Conservation (phyloP, 2,888 invertebrate species). For the Scrobipalpa costella region DNA sequence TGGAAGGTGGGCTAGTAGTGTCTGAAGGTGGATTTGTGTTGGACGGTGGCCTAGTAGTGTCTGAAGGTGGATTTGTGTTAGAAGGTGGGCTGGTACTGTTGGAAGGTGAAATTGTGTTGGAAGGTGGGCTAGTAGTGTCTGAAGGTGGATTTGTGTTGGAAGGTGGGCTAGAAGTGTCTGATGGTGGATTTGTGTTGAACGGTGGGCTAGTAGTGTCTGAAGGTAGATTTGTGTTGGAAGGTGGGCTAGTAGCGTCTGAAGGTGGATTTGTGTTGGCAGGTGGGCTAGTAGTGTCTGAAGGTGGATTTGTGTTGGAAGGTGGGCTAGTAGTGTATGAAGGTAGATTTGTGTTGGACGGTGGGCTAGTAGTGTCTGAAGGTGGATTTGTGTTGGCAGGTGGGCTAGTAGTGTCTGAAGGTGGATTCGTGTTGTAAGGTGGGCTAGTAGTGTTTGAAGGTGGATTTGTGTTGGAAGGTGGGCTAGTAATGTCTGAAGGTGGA, state of each 20-base stretch:
- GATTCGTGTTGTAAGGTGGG: background rate
- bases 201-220: background rate
- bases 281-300: background rate
- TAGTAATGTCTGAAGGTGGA: background rate
- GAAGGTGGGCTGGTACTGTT: background rate
- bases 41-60: background rate
- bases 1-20: background rate
- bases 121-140: background rate
- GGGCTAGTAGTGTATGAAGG: background rate
- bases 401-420: background rate
- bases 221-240: background rate
- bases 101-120: background rate
- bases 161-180: background rate
- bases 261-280: background rate
- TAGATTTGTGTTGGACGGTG: background rate
- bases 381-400: background rate
- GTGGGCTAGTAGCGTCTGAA: background rate
- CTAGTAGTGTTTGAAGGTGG: background rate
- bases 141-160: background rate
- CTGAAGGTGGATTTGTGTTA: background rate
- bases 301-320: background rate
- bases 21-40: background rate
- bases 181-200: background rate
- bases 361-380: background rate
- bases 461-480: background rate